Evolutionary conservation across 2,113 vertebrate species (phyloP), one percentile per base, ranked within the genome.

Genomic region (Leptobrachium ailaonicum): DNA sequence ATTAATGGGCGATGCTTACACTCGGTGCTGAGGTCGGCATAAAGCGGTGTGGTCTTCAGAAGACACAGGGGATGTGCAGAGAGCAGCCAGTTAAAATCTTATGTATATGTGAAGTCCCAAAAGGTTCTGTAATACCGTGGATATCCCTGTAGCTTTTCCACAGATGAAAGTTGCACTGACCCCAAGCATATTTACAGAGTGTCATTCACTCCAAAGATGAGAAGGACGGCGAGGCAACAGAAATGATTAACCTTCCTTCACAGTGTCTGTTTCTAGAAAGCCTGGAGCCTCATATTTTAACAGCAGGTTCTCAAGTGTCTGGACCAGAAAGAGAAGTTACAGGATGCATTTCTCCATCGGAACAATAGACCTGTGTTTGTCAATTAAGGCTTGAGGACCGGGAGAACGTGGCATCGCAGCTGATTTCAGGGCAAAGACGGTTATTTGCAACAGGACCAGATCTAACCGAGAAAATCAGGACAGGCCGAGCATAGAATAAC

Each of bases 311-410:
- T 41, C 40, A 79, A 85, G 82, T 72, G 66, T 77, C 71, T 85
- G 81, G 71, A 77, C 40, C 82, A 71, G 66, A 85, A 85, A 76
- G 69, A 88, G 87, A 87, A 84, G 77, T 76, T 84, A 84, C 4
- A 69, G 20, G 6, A n/a, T 40, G 68, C 41, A 20, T 64, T 68
- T 60, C 14, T 54, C 63, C 11, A 41, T 47, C 56, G 62, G 78
- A 80, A 75, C 64, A 69, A 81, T n/a, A 62, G 60, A 54, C 42
- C 54, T 75, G 72, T 81, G 72, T 2, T 44, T 41, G 44, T 11
- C 4, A 68, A 10, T 42, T 11, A 60, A 60, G 11, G 10, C 56
- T 60, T 14, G 10, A 60, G 11, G 11, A 60, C 9, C 11, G 10
- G 50, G 56, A 11, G 10, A 60, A 12, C 13, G 13, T 60, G 56